A percentile compares a stretch with the other conserved stretches of the same genome.
These are phyloP conservation scores for Sebastes nivosus DNA, from an alignment of 2,797 vertebrate species.

Conservation along the genomic window DNA sequence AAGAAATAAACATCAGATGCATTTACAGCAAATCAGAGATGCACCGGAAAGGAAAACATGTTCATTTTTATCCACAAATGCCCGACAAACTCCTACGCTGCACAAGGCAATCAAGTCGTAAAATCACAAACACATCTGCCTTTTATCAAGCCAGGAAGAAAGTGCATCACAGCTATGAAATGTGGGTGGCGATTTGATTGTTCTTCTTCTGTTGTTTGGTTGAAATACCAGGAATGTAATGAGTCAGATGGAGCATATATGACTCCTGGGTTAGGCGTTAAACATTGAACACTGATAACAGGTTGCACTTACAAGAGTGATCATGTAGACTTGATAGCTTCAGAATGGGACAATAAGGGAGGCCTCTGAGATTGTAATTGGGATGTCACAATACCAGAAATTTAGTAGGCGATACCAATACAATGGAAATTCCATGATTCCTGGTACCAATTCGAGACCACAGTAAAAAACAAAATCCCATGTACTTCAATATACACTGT, in stretches of 20 bases:
- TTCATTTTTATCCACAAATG: conserved; percentile 48
- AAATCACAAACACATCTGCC: conserved; percentile 28
- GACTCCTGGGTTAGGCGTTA: conserved; percentile 11
- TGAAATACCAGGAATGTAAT: conserved; percentile 1
- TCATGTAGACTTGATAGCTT: conserved; percentile 40
- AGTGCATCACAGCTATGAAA: conserved; percentile 19
- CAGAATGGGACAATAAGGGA: conserved; percentile 8
- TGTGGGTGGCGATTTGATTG: conserved; percentile 6
- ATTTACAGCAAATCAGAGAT: conserved; percentile 63
- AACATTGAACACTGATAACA: conserved; percentile 31
- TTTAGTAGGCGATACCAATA: conserved; percentile 17
- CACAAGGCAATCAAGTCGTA: conserved; percentile 38
- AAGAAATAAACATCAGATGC: conserved; percentile 72
- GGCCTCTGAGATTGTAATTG: neutral
- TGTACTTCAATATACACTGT: too few species aligned
- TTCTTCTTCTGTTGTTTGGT: conserved; percentile 2
- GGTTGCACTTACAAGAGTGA: neutral
- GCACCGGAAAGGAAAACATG: conserved; percentile 37
- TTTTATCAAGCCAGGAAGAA: neutral
- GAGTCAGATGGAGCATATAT: conserved; percentile 16
- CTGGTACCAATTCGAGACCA: too few species aligned
- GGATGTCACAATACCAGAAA: neutral
- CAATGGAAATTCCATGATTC: too few species aligned
- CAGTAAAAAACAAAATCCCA: too few species aligned
- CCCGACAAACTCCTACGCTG: conserved; percentile 25